Base-by-base conservation (phyloP, 2,888 invertebrate species). In the Lordiphosa andalusiaca region DNA sequence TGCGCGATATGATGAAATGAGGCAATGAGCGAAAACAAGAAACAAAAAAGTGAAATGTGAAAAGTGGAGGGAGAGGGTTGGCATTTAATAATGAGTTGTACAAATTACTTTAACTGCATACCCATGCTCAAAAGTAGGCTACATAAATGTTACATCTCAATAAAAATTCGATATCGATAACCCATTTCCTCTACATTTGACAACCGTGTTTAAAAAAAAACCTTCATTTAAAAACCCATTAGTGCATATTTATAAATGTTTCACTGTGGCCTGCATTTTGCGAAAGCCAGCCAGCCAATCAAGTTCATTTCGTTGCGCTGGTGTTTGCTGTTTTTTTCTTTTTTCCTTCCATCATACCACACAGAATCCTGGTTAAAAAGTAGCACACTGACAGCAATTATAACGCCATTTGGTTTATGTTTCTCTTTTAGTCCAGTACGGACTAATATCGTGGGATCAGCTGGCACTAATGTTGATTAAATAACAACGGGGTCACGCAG, bases 401-500 rank as follows among this genome's bases (percentile, higher is more conserved):
- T 82, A 82, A 68, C 58, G 61, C 62, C 74, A 77, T 77, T 84
- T 84, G 40, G 30, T 53, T 38, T 48, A 39, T 39, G 41, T 41
- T 48, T 56, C 40, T 36, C 12, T 30, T 19, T 19, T 30, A 39
- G 19, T 1, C 4, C 39, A 39, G 39, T 10, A 6, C 16, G 19
- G 10, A 39, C 12, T 13, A 19, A 19, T 9, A 1, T 39, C 25
- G 7, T 25, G 25, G 25, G 33, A 25, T 6, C 16, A 25, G 19
- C 38, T 51, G 59, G 49, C 80, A 72, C 83, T 80, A 80, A 80
- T 84, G 83, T 82, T 82, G 85, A 84, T 80, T 80, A 80, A 84
- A 80, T 84, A 16, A 16, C 16, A 53, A 37, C 56, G 56, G 62
- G 68, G 67, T 62, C 67, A 77, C 68, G 67, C 70, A 58, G 16